These are phyloP conservation scores for Alloscopus bannaensis DNA, from an alignment of 2,888 invertebrate species.

Conservation along the genomic window DNA sequence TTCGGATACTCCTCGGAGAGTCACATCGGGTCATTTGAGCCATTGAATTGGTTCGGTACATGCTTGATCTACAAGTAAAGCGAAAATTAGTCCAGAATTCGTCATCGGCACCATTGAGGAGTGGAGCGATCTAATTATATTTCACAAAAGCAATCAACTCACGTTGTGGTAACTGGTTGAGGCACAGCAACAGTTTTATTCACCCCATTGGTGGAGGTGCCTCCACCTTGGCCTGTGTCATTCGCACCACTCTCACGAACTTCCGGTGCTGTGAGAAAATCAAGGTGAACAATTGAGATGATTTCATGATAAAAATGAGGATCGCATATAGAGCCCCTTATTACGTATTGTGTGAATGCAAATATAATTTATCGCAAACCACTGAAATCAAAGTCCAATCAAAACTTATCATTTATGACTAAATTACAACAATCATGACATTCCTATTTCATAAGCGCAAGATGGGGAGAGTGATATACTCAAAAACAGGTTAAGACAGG, in stretches of 20 bases:
- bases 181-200: slow-evolving; percentile 78
- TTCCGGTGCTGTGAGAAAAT: slow-evolving; percentile 74
- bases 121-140: too few species aligned
- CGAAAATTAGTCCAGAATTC: not conserved
- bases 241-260: slow-evolving; percentile 75
- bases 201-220: slow-evolving; percentile 45
- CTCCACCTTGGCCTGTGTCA: slow-evolving; percentile 67
- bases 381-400: too few species aligned
- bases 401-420: not conserved
- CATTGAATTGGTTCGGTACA: slow-evolving; percentile 73
- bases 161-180: slow-evolving; percentile 75
- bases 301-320: not conserved
- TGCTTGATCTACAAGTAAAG: slow-evolving; percentile 56
- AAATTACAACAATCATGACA: not conserved
- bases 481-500: slow-evolving; percentile 39
- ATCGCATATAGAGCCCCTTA: not conserved
- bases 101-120: not conserved
- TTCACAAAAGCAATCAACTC: slow-evolving; percentile 25
- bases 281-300: slow-evolving; percentile 14
- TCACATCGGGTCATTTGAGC: slow-evolving; percentile 73
- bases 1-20: slow-evolving; percentile 86
- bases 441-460: not conserved
- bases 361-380: too few species aligned
- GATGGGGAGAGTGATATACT: not conserved
- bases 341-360: too few species aligned